Base-by-base conservation (phyloP, 2,797 vertebrate species). In the Caiman crocodilus region DNA sequence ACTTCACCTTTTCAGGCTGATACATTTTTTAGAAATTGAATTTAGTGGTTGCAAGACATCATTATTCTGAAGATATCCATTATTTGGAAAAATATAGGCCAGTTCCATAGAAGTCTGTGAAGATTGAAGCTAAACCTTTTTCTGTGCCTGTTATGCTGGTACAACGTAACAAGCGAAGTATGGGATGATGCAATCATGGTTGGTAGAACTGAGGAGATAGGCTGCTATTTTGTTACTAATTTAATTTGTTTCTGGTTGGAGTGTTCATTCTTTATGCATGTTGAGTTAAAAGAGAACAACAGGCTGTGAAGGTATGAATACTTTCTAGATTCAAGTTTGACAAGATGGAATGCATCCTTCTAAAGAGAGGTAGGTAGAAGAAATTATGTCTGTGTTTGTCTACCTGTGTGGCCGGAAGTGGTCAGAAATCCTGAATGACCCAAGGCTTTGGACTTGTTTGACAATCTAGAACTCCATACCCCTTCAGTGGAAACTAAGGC, bases 311-410 rank as follows among this genome's bases (percentile, higher is more conserved):
- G 7, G 73, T 71, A 15, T 59, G 3, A 57, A 16, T 6, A 1
- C 4, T 0, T 0, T n/a, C 6, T 16, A 42, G 16, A 11, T 82
- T 18, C 10, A 2, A 4, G 3, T 6, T 15, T 75, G 65, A 2
- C 2, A 85, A 60, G 60, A 55, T 20, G 58, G 60, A 76, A 30
- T 25, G 3, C 0, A 0, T 4, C 79, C 25, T 42, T 18, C 42
- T 58, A 56, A 32, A 17, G 28, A 0, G 35, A 60, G 11, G 5
- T 86, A 71, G 13, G 4, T 82, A n/a, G 3, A 57, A 15, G 56
- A 32, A 50, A 16, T 7, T 57, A 64, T 2, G 0, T 14, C 1
- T 7, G 9, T 4, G 5, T 21, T 17, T 35, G 12, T 1, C 3
- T 79, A 60, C 65, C 20, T 18, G 26, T n/a, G 64, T 86, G 42